Percentiles rank a stretch among this genome's conserved stretches.
These are phyloP conservation scores for Propithecus perrieri DNA, from an alignment of 2,797 vertebrate genomes.

Conservation along the genomic window DNA sequence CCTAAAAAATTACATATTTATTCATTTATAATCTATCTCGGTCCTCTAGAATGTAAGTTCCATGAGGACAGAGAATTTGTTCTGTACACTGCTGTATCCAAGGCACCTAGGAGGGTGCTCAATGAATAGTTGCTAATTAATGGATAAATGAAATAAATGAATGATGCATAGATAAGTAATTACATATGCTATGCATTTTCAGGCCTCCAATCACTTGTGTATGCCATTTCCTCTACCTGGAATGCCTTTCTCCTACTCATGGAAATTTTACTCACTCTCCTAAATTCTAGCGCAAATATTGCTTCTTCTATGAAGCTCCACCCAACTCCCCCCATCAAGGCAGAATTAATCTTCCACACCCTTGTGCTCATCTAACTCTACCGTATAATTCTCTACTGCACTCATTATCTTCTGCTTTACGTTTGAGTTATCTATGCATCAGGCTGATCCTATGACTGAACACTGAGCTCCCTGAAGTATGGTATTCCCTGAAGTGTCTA, in stretches of 20 bases:
- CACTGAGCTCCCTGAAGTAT: constrained; percentile 37
- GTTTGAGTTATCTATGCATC: constrained; percentile 7
- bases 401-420: background rate
- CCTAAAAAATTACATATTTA: background rate
- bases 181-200: background rate
- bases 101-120: background rate
- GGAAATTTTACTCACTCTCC: constrained; percentile 26
- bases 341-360: constrained; percentile 12
- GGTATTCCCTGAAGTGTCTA: constrained; percentile 56
- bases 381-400: background rate
- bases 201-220: background rate
- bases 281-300: constrained; percentile 15
- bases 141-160: background rate
- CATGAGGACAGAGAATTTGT: background rate
- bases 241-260: background rate
- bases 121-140: constrained; percentile 25
- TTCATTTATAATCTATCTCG: background rate
- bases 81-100: background rate
- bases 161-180: background rate
- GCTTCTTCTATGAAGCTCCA: constrained; percentile 20
- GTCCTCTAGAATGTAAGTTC: background rate
- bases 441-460: constrained; percentile 43
- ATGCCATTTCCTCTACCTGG: background rate
- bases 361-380: background rate
- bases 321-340: background rate